Conservation (phyloP, 2,113 vertebrate genomes). For the Nestor notabilis region DNA sequence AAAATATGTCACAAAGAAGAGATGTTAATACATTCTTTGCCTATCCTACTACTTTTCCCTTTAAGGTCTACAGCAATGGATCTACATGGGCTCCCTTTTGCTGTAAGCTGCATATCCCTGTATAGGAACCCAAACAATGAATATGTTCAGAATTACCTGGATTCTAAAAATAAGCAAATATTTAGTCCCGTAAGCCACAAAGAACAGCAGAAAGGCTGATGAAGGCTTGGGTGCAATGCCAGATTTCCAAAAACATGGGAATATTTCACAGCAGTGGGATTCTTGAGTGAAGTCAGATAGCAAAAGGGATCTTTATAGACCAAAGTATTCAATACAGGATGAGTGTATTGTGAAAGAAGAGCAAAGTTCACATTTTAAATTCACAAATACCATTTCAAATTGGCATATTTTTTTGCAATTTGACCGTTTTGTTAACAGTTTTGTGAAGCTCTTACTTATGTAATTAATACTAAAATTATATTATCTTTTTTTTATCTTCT, state of each 20-base stretch:
- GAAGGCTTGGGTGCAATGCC: not conserved
- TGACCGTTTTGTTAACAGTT: not conserved
- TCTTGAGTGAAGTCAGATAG: not conserved
- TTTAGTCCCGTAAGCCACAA: not conserved
- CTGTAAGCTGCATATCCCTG: not conserved
- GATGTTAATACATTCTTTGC: not conserved
- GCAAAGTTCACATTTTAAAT: not conserved
- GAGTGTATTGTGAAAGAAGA: not conserved
- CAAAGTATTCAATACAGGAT: fast-evolving
- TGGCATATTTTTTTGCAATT: not conserved
- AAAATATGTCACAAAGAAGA: not conserved
- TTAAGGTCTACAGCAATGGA: not conserved
- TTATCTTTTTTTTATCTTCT: not conserved
- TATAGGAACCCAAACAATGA: not conserved
- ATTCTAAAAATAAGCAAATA: not conserved
- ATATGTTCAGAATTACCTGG: not conserved
- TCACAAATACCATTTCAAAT: not conserved
- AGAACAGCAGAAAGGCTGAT: not conserved
- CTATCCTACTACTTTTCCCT: not conserved
- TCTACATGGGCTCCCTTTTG: not conserved
- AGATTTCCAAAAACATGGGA: not conserved
- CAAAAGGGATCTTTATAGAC: not conserved
- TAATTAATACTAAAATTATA: not conserved
- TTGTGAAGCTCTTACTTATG: not conserved
- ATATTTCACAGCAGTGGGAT: not conserved